Percentiles rank a stretch among this genome's conserved stretches.
Conservation (phyloP, 1,140 invertebrate species). For the Telenomus remus region DNA sequence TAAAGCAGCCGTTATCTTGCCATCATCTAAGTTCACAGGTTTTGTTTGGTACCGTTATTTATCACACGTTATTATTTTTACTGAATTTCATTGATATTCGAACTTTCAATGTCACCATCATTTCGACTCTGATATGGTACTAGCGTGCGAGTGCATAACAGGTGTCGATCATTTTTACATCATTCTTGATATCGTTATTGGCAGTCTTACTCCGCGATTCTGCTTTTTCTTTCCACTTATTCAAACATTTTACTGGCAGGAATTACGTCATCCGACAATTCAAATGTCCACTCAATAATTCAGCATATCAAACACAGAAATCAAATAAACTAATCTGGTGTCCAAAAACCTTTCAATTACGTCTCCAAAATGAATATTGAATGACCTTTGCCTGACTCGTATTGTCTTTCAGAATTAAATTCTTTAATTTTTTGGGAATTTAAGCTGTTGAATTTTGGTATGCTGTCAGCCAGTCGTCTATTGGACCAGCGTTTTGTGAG, state of each 20-base stretch:
- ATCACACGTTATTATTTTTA: conserved; percentile 30
- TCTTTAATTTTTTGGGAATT: conserved; percentile 11
- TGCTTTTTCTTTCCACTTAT: conserved; percentile 9
- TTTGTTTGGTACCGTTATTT: conserved; percentile 14
- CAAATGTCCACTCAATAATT: background rate
- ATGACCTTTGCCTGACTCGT: background rate
- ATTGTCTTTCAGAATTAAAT: conserved; percentile 27
- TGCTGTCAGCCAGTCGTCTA: conserved; percentile 79
- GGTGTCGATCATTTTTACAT: conserved; percentile 54
- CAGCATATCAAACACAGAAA: background rate
- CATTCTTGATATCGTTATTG: conserved; percentile 34
- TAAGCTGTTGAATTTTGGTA: conserved; percentile 65
- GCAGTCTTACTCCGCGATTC: conserved; percentile 35
- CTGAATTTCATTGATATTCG: conserved; percentile 21
- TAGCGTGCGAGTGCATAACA: conserved; percentile 55
- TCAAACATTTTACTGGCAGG: conserved; percentile 25
- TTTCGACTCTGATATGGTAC: conserved; percentile 51
- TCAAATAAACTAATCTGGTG: background rate
- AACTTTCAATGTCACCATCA: background rate
- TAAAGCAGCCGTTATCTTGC: background rate
- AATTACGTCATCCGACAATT: too few species aligned
- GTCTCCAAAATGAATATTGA: too few species aligned
- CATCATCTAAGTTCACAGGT: conserved; percentile 8
- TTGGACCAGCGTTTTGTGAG: conserved; percentile 78
- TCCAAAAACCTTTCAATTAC: too few species aligned